Percentiles rank a stretch among this genome's conserved stretches.
Evolutionary conservation across 64 coral and sea anemone genomes (phyloP).

Genomic region (Actinia tenebrosa): DNA sequence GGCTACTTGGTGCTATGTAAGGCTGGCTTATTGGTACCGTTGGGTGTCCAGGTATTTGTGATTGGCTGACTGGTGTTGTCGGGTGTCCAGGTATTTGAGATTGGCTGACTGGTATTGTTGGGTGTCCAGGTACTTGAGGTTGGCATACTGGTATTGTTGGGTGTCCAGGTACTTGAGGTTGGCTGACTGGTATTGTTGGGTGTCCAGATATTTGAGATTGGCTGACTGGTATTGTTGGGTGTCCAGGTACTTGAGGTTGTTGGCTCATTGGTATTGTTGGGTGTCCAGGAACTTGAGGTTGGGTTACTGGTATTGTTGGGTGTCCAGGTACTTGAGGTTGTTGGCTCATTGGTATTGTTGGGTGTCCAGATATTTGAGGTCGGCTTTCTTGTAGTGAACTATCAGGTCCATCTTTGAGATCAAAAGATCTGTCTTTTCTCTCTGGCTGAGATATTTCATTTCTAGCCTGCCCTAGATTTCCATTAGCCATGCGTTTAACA

Average conservation of each 20-base stretch:
- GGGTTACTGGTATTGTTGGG: neutral
- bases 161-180: neutral
- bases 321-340: neutral
- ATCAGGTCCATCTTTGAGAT: neutral
- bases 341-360: neutral
- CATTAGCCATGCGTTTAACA: neutral
- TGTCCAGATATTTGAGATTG: neutral
- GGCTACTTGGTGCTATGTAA: neutral
- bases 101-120: neutral
- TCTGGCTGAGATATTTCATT: neutral
- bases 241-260: neutral
- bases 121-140: neutral
- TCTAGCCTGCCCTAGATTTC: neutral
- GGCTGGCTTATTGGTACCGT: neutral
- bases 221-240: neutral
- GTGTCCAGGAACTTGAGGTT: neutral
- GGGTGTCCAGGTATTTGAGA: neutral
- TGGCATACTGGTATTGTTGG: neutral
- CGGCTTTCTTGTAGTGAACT: neutral
- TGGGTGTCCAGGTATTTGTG: neutral
- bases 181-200: neutral
- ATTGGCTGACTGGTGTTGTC: neutral
- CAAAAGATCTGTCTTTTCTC: neutral
- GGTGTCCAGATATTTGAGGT: neutral
- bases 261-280: neutral